Conservation (phyloP, 2,888 invertebrate species). For the Sphaeridia pumilis region DNA sequence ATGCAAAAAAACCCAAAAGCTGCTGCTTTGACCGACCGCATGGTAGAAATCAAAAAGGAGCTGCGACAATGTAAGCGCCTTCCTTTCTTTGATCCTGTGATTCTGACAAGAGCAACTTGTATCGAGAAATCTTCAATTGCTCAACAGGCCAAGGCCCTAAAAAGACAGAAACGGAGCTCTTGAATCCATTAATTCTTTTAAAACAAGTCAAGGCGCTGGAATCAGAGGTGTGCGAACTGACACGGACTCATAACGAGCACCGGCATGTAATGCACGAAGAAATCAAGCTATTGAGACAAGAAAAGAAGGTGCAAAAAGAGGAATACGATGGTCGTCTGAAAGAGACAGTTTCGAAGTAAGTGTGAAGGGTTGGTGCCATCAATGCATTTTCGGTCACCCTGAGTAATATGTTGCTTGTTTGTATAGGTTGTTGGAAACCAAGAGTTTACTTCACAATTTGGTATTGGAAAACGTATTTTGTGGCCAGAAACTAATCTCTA, state of each 20-base stretch:
- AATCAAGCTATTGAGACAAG: conserved; percentile 2
- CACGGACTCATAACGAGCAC: conserved; percentile 1
- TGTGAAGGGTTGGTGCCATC: not conserved
- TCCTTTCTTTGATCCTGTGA: not conserved
- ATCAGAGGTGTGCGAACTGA: conserved; percentile 15
- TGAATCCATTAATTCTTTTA: conserved; percentile 20
- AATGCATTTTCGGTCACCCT: not conserved
- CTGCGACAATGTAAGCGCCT: conserved; percentile 20
- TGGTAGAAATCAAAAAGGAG: conserved; percentile 16
- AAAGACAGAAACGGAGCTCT: conserved; percentile 10
- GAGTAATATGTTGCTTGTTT: not conserved
- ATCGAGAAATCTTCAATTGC: not conserved
- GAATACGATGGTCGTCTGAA: conserved; percentile 6
- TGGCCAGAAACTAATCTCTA: conserved; percentile 13
- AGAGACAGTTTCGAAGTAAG: conserved; percentile 1
- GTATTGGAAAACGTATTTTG: conserved; percentile 15
- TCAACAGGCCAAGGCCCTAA: conserved; percentile 7
- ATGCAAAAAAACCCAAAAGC: conserved; percentile 31
- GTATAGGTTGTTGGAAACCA: conserved; percentile 7
- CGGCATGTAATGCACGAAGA: conserved; percentile 7
- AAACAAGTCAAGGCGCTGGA: conserved; percentile 19
- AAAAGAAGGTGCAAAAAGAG: conserved; percentile 2
- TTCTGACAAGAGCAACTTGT: not conserved
- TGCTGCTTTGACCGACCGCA: conserved; percentile 19
- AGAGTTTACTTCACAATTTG: conserved; percentile 10